Base-by-base conservation (phyloP, 2,113 vertebrate species). In the Oxygymnocypris stewartii region DNA sequence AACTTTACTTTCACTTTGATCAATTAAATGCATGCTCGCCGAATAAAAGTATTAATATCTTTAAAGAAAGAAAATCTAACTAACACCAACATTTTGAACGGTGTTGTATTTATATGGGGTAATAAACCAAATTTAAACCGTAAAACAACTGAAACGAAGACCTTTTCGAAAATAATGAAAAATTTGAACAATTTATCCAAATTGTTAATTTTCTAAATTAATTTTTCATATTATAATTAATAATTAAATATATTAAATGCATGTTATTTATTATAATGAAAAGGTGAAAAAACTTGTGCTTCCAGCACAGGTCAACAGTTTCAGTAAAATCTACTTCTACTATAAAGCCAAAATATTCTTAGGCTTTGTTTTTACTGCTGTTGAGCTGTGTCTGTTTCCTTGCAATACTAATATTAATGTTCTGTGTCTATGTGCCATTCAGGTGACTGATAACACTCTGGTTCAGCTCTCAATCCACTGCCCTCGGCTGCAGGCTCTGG, bases 381-480 rank as follows among this genome's bases (percentile, higher is more conserved):
- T 42, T 42, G 35, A 73, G 16, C 18, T n/a, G 44, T 57, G 54
- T 51, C 47, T 40, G 80, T 63, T 57, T 84, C 73, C 79, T 74
- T 76, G 44, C 59, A 47, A 47, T 40, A 12, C 31, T 44, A 65
- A 16, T 44, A 65, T 79, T 20, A 86, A 74, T 74, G 18, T 67
- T 51, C 89, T 57, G 82, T 82, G 37, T 80, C 73, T 82, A 25
- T 63, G 2, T 51, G 14, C 75, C 37, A 42, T 87, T 31, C 23
- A 98, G 97, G 98, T 99, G 91, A 99, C 97, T 93, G 98, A 99
- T 92, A 97, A 96, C 84, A 98, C 98, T 0, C 93, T 99, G 82
- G 98, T 98, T 90, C 98, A 99, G 92, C 96, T 99, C 75, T 99
- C 98, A 88, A 98, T 99, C 92, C 96, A 99, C 93, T 99, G 98